phyloP scores from a whole-genome alignment of 2,888 invertebrate genomes.

The Hirudinaria manillensis region DNA sequence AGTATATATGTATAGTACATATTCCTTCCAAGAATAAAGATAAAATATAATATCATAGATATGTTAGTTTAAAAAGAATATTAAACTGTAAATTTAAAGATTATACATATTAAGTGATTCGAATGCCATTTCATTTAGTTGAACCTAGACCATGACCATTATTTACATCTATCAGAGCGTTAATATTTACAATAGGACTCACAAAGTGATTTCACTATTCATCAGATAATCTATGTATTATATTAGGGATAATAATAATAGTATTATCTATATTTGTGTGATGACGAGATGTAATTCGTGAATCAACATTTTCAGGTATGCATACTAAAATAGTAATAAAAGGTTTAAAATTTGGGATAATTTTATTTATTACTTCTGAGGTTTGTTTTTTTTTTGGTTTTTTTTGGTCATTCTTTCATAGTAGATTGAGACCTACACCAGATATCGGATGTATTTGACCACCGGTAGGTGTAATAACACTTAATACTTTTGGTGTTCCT shows the following conservation, averaged over 20 bases:
- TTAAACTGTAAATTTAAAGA: no score
- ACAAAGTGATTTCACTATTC: slow-evolving; percentile 39
- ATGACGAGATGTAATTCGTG: slow-evolving; percentile 59
- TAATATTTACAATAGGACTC: slow-evolving; percentile 42
- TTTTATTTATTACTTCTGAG: slow-evolving; percentile 69
- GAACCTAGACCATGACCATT: slow-evolving; percentile 45
- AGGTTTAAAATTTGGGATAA: slow-evolving; percentile 67
- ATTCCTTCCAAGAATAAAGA: slow-evolving; percentile 39
- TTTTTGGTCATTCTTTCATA: slow-evolving; percentile 62
- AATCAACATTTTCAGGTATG: slow-evolving; percentile 64
- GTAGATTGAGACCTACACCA: slow-evolving; percentile 58
- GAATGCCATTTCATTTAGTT: slow-evolving; percentile 42
- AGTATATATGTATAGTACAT: slow-evolving; percentile 39
- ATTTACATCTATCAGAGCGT: slow-evolving; percentile 40
- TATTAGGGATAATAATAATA: slow-evolving; percentile 40
- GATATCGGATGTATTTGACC: slow-evolving; percentile 65
- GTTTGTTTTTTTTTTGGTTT: slow-evolving; percentile 63
- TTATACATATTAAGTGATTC: slow-evolving; percentile 30
- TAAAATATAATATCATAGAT: slow-evolving; percentile 31
- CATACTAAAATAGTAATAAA: slow-evolving; percentile 62
- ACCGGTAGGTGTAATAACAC: slow-evolving; percentile 61
- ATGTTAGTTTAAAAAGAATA: no score
- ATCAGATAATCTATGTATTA: slow-evolving; percentile 29
- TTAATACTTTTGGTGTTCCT: slow-evolving; percentile 68
- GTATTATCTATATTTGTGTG: slow-evolving; percentile 43